Percentiles rank a stretch among this genome's conserved stretches.
Conservation (phyloP, 2,113 vertebrate species). For the Embiotoca jacksoni region DNA sequence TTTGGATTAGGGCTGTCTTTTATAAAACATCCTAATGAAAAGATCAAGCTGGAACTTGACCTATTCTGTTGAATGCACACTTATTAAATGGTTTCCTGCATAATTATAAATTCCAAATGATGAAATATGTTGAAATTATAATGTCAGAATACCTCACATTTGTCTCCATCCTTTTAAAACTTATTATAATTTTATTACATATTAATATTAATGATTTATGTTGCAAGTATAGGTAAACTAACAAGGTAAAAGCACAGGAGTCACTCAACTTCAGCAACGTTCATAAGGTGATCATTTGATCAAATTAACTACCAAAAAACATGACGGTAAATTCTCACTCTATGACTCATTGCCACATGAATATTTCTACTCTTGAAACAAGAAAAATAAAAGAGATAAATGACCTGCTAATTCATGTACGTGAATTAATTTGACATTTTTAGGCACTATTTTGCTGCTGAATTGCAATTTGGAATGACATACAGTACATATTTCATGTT, state of each 20-base stretch:
- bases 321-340: background rate
- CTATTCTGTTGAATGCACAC: constrained; percentile 67
- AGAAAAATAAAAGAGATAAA: constrained; percentile 3
- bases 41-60: constrained; percentile 89
- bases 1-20: constrained; percentile 24
- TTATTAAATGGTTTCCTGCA: constrained; percentile 60
- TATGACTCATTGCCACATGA: background rate
- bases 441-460: background rate
- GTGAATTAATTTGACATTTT: constrained; percentile 15
- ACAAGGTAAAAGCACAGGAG: constrained; percentile 33
- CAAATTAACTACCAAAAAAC: background rate
- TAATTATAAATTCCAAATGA: constrained; percentile 55
- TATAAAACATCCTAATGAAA: constrained; percentile 38
- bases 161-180: constrained; percentile 47
- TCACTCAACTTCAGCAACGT: constrained; percentile 1
- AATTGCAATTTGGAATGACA: constrained; percentile 24
- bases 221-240: constrained; percentile 29
- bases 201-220: constrained; percentile 40
- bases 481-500: constrained; percentile 35
- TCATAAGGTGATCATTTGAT: constrained; percentile 23
- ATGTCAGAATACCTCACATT: constrained; percentile 74
- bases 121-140: constrained; percentile 47
- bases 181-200: constrained; percentile 34
- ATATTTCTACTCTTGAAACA: background rate
- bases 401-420: background rate